Base-by-base conservation (phyloP, 2,888 invertebrate genomes). In the Heliothis peltigera region DNA sequence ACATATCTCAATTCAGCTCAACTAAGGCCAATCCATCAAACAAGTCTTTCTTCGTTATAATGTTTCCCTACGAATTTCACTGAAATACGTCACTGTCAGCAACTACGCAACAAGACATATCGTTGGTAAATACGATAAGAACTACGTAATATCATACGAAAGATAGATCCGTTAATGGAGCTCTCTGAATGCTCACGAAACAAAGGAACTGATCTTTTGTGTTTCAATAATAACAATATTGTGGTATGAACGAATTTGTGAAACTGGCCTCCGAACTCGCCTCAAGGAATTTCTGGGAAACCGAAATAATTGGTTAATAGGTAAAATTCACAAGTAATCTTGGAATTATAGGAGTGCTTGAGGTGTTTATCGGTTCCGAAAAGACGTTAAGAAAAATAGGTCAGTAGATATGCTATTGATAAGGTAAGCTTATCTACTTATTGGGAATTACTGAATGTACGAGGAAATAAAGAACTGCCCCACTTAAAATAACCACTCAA, bases 131-230 rank as follows among this genome's bases (percentile, higher is more conserved):
- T 57, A 77, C 22, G 74, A 64, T 49, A 67, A 51, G 60, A 35
- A 59, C 52, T 52, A 53, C 49, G 75, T 75, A 66, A 77, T 75
- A 71, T 64, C 43, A 77, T 68, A 51, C 32, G 19, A 62, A 46
- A 25, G 60, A 59, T n/a, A 48, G 21, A 60, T 67, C 28, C 47
- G 17, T 63, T 75, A 77, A 67, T 63, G 62, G 52, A 56, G 28
- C 62, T 39, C 47, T 39, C 61, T 63, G 44, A 62, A 66, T 46
- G n/a, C 39, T 12, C 39, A 58, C 57, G 21, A 61, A 47, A 77
- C 66, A 74, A 75, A 70, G 60, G 66, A 70, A 57, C 51, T 28
- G 39, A 35, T 58, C 55, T 64, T 75, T 70, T 77, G 70, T 77
- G 48, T 64, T 60, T 46, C 48, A 64, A 67, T 63, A 70, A 70